Conservation (phyloP, 1,140 invertebrate genomes). For the Papilio xuthus region DNA sequence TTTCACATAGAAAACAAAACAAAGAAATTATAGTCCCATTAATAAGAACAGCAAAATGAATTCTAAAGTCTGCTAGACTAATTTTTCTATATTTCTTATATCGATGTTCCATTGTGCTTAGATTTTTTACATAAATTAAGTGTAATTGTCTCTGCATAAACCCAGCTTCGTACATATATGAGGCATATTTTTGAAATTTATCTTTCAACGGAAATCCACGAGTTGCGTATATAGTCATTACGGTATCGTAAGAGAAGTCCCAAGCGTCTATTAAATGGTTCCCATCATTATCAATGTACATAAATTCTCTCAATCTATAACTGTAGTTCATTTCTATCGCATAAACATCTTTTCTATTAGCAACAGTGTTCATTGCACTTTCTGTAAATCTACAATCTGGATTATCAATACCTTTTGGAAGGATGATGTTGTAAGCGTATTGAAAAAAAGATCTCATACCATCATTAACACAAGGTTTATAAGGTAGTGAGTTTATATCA, state of each 20-base stretch:
- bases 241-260: slow-evolving; percentile 43
- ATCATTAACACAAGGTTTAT: slow-evolving; percentile 49
- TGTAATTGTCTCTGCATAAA: slow-evolving; percentile 44
- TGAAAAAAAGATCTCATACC: slow-evolving; percentile 41
- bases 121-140: slow-evolving; percentile 38
- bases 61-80: slow-evolving; percentile 43
- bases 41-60: slow-evolving; percentile 47
- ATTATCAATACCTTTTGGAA: slow-evolving; percentile 42
- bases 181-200: slow-evolving; percentile 44
- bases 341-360: slow-evolving; percentile 47
- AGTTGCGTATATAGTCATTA: slow-evolving; percentile 45
- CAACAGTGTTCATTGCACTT: slow-evolving; percentile 44
- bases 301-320: slow-evolving; percentile 47
- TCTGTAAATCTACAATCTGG: slow-evolving; percentile 41
- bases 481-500: slow-evolving; percentile 42
- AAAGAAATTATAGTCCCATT: slow-evolving; percentile 44
- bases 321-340: slow-evolving; percentile 50
- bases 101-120: slow-evolving; percentile 23
- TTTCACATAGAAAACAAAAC: slow-evolving; percentile 43
- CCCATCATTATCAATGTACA: slow-evolving; percentile 46
- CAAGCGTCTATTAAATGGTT: slow-evolving; percentile 45
- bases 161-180: slow-evolving; percentile 49
- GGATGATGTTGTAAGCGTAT: slow-evolving; percentile 48
- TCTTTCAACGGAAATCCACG: slow-evolving; percentile 49
- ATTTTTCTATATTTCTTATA: slow-evolving; percentile 42